Percentiles rank a stretch among this genome's conserved stretches.
Evolutionary conservation across 2,797 vertebrate species (phyloP).

Genomic region (Myotis pilosus): DNA sequence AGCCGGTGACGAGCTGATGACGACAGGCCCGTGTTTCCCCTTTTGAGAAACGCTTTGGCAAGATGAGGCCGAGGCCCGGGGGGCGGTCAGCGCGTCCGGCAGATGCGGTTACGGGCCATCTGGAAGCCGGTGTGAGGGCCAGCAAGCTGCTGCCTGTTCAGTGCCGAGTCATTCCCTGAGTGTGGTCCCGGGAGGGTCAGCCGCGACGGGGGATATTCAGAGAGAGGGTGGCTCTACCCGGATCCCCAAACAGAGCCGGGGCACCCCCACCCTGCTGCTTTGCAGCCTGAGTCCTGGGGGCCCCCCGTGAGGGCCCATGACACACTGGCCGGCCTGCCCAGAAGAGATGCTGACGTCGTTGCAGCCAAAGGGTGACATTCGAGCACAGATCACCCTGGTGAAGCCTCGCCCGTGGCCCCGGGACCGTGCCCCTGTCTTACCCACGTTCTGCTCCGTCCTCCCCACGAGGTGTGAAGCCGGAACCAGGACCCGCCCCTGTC

Average conservation of each 20-base stretch:
- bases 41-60: slow-evolving; percentile 70
- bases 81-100: slow-evolving; percentile 44
- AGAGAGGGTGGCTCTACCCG: not conserved
- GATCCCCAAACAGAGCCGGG: not conserved
- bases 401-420: not conserved
- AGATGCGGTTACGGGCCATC: slow-evolving; percentile 40
- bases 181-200: not conserved
- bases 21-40: slow-evolving; percentile 27
- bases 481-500: not conserved
- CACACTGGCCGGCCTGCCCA: not conserved
- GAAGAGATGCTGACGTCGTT: not conserved
- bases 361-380: not conserved
- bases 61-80: not conserved
- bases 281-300: not conserved
- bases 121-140: not conserved
- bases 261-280: not conserved
- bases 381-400: not conserved
- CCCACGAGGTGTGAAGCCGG: accelerated
- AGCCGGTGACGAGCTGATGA: not conserved
- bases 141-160: not conserved
- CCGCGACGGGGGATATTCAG: not conserved
- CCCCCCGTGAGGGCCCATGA: not conserved
- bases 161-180: not conserved
- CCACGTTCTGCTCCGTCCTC: not conserved
- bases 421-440: not conserved